These are phyloP conservation scores for Campylorhamphus procurvoides DNA, from an alignment of 2,113 vertebrate species.

Conservation along the genomic window DNA sequence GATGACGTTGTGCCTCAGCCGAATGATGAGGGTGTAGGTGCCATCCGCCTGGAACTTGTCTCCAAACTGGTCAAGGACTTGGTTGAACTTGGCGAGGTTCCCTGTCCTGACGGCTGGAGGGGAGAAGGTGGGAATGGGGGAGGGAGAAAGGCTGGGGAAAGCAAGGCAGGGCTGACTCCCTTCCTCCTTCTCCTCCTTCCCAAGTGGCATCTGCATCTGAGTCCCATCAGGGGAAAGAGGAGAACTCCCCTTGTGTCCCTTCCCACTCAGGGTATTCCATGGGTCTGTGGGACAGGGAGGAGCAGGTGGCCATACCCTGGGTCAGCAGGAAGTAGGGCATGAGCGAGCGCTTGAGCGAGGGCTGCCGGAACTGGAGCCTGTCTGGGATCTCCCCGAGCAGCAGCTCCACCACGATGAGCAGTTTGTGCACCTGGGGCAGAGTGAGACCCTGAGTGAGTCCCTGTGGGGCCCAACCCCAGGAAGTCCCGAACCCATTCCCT, in stretches of 20 bases:
- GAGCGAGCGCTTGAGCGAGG: conserved; percentile 93
- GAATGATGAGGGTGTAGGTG: conserved; percentile 97
- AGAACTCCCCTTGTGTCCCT: not conserved
- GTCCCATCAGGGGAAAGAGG: not conserved
- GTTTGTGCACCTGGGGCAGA: conserved; percentile 88
- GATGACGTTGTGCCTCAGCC: conserved; percentile 97
- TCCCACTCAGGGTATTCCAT: not conserved
- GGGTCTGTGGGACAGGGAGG: not conserved
- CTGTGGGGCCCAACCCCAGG: not conserved
- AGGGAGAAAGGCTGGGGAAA: not conserved
- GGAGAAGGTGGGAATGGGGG: not conserved
- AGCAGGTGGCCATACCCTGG: conserved; percentile 77
- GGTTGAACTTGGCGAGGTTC: conserved; percentile 97
- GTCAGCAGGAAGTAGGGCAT: conserved; percentile 99
- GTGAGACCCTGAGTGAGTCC: not conserved
- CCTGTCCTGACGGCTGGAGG: conserved; percentile 89
- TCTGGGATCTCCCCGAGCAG: conserved; percentile 96
- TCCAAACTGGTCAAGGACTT: conserved; percentile 93
- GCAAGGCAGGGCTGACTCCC: not conserved
- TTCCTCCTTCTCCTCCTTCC: not conserved
- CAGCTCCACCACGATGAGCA: conserved; percentile 96
- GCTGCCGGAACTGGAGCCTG: conserved; percentile 95
- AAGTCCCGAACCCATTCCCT: not conserved
- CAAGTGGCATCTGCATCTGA: not conserved
- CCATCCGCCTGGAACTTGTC: conserved; percentile 97